These are phyloP conservation scores for Sminthurinus signatus DNA, from an alignment of 1,140 invertebrate genomes.

Conservation along the genomic window DNA sequence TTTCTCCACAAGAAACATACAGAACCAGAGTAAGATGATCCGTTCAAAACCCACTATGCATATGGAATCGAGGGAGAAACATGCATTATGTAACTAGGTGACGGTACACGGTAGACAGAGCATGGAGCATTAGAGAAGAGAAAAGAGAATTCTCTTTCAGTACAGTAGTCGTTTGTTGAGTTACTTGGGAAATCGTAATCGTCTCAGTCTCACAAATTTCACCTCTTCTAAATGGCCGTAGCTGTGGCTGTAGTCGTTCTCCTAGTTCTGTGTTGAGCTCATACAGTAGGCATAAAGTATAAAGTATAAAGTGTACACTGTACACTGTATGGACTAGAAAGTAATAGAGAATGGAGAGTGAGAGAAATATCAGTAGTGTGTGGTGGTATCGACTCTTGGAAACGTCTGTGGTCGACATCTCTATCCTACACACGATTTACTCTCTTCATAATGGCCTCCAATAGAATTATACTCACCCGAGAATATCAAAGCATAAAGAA, in stretches of 20 bases:
- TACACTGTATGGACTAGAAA: too few species aligned
- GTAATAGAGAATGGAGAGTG: too few species aligned
- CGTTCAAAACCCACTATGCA: too few species aligned
- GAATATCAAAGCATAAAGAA: too few species aligned
- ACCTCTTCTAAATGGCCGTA: conserved; percentile 11
- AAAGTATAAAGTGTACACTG: too few species aligned
- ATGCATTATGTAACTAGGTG: too few species aligned
- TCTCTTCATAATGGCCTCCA: conserved; percentile 19
- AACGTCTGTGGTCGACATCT: conserved; percentile 39
- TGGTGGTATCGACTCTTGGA: conserved; percentile 22
- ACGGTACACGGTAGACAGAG: neutral
- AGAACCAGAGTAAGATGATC: too few species aligned
- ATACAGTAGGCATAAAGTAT: too few species aligned
- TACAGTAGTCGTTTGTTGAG: neutral
- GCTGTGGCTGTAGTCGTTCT: neutral
- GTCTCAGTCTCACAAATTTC: conserved; percentile 28
- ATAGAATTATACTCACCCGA: conserved; percentile 5
- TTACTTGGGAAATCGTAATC: conserved; percentile 2
- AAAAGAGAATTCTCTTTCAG: conserved; percentile 1
- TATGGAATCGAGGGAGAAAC: too few species aligned
- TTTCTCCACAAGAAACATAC: too few species aligned
- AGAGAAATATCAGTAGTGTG: too few species aligned
- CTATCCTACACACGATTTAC: conserved; percentile 27
- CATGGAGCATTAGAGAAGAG: neutral
- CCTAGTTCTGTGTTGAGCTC: too few species aligned